Evolutionary conservation across 2,113 vertebrate genomes (phyloP), one percentile per base, ranked within the genome.

Genomic region (Anoplopoma fimbria): DNA sequence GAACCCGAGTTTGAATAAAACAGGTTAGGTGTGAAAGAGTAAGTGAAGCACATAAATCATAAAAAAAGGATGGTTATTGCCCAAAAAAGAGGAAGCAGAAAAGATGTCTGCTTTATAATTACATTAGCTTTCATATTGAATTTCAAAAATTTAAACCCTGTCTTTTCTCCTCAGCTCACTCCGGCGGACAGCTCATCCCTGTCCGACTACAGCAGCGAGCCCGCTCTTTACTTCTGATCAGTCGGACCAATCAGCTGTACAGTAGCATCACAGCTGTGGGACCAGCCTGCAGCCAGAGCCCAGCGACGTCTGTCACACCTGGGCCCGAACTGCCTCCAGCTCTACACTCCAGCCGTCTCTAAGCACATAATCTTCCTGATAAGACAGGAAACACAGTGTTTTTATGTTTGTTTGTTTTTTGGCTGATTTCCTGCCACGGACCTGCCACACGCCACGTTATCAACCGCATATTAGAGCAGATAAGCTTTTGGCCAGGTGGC

Each of bases 191-290:
- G 95, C 92, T 94, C 95, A 0, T 95, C 96, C 1, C 96, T 97
- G 65, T 96, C 97, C 0, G 98, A 97, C 94, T 99, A 97, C 96
- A 97, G 97, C 93, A 99, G 98, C 1, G 97, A 99, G 85, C 97
- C 97, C 0, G 98, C 98, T 4, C 97, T 99, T 23, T 98, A 99
- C 79, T 99, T 99, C 93, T 99, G 96, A 98, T 58, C 79, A 1
- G 2, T 60, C 64, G 34, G 69, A 81, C 76, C 63, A 68, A 63
- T 76, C 75, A 27, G 89, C 90, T 87, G 83, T 49, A 47, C 88
- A 74, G 82, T 81, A 93, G 85, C 84, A 86, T 83, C 86, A 53
- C 80, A 58, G 60, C 55, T 14, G 27, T 49, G 62, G 69, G 84
- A 86, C 79, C 85, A 79, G 81, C 75, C 76, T 38, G 76, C 58